A percentile compares a stretch with the other conserved stretches of the same genome.
phyloP scores from a whole-genome alignment of 1,140 invertebrate genomes.

The Platyura marginata region DNA sequence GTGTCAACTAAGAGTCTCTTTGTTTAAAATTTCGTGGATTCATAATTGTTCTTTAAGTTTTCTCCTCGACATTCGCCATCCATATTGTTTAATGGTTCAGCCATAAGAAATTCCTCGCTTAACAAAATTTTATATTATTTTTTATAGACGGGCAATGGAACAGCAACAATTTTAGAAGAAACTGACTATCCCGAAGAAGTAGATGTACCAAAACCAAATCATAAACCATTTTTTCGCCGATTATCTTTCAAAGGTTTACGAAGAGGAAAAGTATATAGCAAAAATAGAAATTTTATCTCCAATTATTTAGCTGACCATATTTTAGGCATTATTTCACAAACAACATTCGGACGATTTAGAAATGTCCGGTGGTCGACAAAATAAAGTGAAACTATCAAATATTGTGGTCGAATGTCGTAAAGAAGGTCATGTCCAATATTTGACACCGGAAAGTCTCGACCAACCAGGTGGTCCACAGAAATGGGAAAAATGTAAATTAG shows the following conservation, averaged over 20 bases:
- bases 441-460: conserved; percentile 76
- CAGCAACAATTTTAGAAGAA: conserved; percentile 17
- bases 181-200: conserved; percentile 56
- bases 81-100: too few species aligned
- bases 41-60: too few species aligned
- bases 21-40: too few species aligned
- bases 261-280: conserved; percentile 21
- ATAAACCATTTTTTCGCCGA: conserved; percentile 65
- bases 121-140: too few species aligned
- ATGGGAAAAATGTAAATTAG: conserved; percentile 86
- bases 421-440: conserved; percentile 81
- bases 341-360: conserved; percentile 81
- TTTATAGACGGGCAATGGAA: conserved; percentile 12
- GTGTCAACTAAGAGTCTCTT: too few species aligned
- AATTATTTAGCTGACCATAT: too few species aligned
- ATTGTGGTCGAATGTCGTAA: conserved; percentile 84
- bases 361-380: conserved; percentile 47
- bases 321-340: conserved; percentile 59
- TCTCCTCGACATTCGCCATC: too few species aligned
- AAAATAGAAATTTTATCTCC: conserved; percentile 17
- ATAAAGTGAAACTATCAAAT: conserved; percentile 72
- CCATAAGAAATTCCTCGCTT: too few species aligned
- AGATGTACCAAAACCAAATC: conserved; percentile 55
- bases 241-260: conserved; percentile 76
- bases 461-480: conserved; percentile 61